Percentiles rank a stretch among this genome's conserved stretches.
phyloP scores from a whole-genome alignment of 2,113 vertebrate genomes.

The Anarrhichthys ocellatus region DNA sequence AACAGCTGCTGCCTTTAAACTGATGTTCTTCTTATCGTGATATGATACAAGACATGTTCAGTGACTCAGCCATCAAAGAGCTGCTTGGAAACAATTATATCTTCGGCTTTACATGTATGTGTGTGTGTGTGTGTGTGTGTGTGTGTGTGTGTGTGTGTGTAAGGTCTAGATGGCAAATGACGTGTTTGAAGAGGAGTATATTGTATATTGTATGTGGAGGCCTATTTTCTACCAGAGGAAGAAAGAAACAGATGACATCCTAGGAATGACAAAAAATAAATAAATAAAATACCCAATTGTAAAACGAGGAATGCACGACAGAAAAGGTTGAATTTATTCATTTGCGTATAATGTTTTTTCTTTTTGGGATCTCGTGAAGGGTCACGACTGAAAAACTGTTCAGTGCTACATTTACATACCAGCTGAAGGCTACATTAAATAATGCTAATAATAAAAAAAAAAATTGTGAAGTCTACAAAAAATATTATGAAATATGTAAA shows the following conservation, averaged over 20 bases:
- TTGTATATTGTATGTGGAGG: not conserved
- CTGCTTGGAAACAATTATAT: slow-evolving; percentile 70
- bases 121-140: slow-evolving; percentile 22
- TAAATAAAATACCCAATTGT: not conserved
- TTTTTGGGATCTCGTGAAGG: not conserved
- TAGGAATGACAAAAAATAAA: not conserved
- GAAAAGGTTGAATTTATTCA: not conserved
- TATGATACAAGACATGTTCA: slow-evolving; percentile 71
- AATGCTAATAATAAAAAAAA: not conserved
- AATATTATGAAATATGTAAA: not conserved
- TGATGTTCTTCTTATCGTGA: slow-evolving; percentile 76
- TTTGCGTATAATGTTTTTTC: not conserved
- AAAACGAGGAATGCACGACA: not conserved
- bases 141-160: slow-evolving; percentile 17
- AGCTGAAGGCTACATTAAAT: not conserved
- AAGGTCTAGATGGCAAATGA: not conserved
- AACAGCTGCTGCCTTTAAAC: slow-evolving; percentile 78
- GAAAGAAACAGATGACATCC: not conserved
- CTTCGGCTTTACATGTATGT: slow-evolving; percentile 40
- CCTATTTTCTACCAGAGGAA: not conserved
- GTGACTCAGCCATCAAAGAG: slow-evolving; percentile 78
- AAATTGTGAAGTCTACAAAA: too few species aligned
- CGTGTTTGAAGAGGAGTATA: slow-evolving; percentile 3
- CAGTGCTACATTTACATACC: not conserved
- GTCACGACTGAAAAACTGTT: not conserved